These are phyloP conservation scores for Drosophila sproati DNA, from an alignment of 1,140 invertebrate species.

Conservation along the genomic window DNA sequence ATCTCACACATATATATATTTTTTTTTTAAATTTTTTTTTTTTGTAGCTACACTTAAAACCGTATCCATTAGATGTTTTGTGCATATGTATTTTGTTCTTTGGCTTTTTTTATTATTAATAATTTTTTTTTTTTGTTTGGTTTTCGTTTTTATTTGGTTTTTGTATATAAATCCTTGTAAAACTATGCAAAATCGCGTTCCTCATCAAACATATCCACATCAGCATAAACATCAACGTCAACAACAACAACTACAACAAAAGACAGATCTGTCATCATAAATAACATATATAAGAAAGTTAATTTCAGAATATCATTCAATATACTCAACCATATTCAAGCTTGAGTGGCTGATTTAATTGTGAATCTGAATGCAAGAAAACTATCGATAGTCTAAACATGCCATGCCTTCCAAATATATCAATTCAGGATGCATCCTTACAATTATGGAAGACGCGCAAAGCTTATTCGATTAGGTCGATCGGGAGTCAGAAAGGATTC, in stretches of 20 bases:
- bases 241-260: background rate
- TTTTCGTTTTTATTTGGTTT: slow-evolving; percentile 6
- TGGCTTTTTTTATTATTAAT: background rate
- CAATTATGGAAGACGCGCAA: no score
- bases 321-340: no score
- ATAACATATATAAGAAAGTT: no score
- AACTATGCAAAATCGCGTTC: slow-evolving; percentile 14
- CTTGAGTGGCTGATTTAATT: no score
- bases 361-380: no score
- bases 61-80: slow-evolving; percentile 77
- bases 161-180: slow-evolving; percentile 41
- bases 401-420: no score
- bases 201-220: background rate
- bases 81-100: slow-evolving; percentile 64
- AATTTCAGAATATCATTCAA: background rate
- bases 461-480: no score
- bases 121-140: background rate
- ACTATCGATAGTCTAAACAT: no score
- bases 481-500: no score
- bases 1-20: slow-evolving; percentile 66
- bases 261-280: no score
- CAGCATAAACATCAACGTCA: slow-evolving; percentile 16
- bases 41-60: slow-evolving; percentile 73
- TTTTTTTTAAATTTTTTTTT: no score
- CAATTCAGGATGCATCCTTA: no score